Conservation (phyloP, 2,113 vertebrate species). For the Gnathochromis pfefferi region DNA sequence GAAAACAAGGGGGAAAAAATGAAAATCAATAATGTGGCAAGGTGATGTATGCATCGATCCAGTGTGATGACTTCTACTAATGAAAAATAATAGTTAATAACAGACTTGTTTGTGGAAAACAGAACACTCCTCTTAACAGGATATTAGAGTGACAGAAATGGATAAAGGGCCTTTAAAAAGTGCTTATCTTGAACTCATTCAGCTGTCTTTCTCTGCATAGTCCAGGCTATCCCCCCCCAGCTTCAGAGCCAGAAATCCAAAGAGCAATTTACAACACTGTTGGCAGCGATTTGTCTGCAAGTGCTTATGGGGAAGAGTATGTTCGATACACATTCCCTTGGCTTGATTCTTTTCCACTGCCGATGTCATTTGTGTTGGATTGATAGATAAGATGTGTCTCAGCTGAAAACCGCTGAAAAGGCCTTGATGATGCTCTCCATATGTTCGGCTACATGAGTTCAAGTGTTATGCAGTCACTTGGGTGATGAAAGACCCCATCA, state of each 20-base stretch:
- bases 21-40: neutral
- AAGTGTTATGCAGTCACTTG: constrained; percentile 27
- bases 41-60: neutral
- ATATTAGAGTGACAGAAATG: neutral
- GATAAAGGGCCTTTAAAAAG: neutral
- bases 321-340: constrained; percentile 1
- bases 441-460: constrained; percentile 53
- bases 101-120: neutral
- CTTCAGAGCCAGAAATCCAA: neutral
- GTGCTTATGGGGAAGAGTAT: neutral
- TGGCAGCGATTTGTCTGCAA: neutral
- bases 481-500: constrained; percentile 37
- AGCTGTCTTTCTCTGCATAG: neutral
- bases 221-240: neutral
- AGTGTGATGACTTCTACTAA: neutral
- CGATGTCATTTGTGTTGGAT: constrained; percentile 10
- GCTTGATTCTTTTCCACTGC: constrained; percentile 3
- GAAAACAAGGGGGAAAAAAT: neutral
- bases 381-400: constrained; percentile 17
- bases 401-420: constrained; percentile 22
- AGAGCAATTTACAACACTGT: neutral
- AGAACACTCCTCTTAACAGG: neutral
- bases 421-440: constrained; percentile 40
- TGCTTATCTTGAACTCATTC: neutral
- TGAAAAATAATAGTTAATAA: constrained; percentile 15